Evolutionary conservation across 2,888 invertebrate genomes (phyloP), one percentile per base, ranked within the genome.

Genomic region (Cephus nigrinus): DNA sequence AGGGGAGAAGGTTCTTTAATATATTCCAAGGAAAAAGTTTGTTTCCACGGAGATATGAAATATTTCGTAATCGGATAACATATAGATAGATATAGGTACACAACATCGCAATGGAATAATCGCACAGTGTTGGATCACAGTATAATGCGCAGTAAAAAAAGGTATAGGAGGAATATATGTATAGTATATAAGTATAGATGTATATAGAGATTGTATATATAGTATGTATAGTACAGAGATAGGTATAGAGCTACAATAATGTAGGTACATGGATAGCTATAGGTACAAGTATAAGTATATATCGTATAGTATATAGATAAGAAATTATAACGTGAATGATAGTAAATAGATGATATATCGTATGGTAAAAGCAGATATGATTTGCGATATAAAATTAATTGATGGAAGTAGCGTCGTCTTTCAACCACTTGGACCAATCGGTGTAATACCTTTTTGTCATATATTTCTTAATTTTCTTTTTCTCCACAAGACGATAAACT

Each of bases 181-280:
- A 81, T 82, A 77, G 71, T 84, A 80, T 82, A 79, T 82, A 79
- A 80, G 69, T 79, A 82, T 81, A 55, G 55, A 83, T 83, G 81
- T 83, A 85, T 84, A 85, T 81, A 82, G 80, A 82, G 85, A 40
- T 32, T 85, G 81, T 82, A 80, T 82, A 82, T 83, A 82, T 81
- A 81, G 79, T 80, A 79, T 80, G 80, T 84, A 82, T 81, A 79
- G 84, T 85, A 89, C 84, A 90, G 88, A 88, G 86, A 88, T 9
- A 55, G 85, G 87, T 84, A 87, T 88, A 87, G 84, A 84, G 80
- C 86, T 87, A 88, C 85, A 86, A 86, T 55, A 71, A 33, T 31
- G 71, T 85, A 87, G 87, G 86, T 88, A 88, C 88, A 87, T 85
- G 85, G 84, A 86, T 87, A 84, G 84, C 80, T 87, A 86, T 82